phyloP scores from a whole-genome alignment of 2,113 vertebrate species.

The Salvelinus alpinus region DNA sequence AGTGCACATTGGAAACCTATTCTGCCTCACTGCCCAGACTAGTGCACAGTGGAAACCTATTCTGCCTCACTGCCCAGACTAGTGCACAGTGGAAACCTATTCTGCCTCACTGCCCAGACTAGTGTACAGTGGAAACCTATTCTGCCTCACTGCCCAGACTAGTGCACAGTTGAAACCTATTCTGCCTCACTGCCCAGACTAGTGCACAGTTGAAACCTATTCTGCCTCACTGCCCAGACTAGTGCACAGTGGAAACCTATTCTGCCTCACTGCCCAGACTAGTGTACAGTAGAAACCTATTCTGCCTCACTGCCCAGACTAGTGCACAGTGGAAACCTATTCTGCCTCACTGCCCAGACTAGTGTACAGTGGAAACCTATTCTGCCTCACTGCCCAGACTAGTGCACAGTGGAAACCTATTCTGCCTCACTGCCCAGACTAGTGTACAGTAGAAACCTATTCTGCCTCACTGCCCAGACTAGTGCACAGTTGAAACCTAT shows the following conservation, averaged over 20 bases:
- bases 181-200: conserved; percentile 44
- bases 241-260: neutral
- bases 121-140: conserved; percentile 43
- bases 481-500: neutral
- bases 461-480: no score
- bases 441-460: conserved; percentile 43
- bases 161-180: neutral
- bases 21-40: no score
- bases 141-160: no score
- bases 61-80: no score
- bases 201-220: conserved; percentile 43
- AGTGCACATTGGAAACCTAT: no score
- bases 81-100: neutral
- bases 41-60: no score
- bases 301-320: no score
- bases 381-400: no score
- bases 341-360: conserved; percentile 43
- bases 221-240: no score
- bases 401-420: neutral
- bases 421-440: conserved; percentile 43
- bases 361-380: conserved; percentile 34
- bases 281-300: conserved; percentile 44
- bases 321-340: neutral
- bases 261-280: conserved; percentile 43
- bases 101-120: conserved; percentile 44